Percentiles rank a stretch among this genome's conserved stretches.
Conservation (phyloP, 2,888 invertebrate genomes). For the Sarcophaga rosellei region DNA sequence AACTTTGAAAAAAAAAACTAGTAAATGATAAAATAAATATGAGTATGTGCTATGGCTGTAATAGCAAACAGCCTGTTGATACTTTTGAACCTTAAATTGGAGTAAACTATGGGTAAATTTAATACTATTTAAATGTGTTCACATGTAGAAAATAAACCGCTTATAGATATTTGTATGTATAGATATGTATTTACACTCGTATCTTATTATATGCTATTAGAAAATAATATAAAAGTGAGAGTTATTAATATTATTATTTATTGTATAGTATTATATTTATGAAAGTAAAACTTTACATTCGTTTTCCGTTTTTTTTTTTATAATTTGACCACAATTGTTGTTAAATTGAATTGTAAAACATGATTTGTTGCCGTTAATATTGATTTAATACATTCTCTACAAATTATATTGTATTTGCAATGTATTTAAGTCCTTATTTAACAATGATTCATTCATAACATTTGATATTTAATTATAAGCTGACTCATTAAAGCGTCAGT, state of each 20-base stretch:
- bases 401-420: not conserved
- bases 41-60: conserved; percentile 1
- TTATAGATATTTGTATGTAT: not conserved
- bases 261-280: not conserved
- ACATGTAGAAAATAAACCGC: not conserved
- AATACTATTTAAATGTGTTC: not conserved
- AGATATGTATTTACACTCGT: not conserved
- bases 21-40: not conserved
- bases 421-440: conserved; percentile 16
- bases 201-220: not conserved
- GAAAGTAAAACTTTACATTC: not conserved
- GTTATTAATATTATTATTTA: not conserved
- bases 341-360: not conserved
- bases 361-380: not conserved
- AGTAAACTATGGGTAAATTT: too few relatives aligned
- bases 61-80: not conserved
- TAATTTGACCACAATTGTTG: not conserved
- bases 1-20: conserved; percentile 24
- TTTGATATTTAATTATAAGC: conserved; percentile 8
- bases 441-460: conserved; percentile 7
- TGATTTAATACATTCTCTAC: not conserved
- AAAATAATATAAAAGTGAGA: not conserved
- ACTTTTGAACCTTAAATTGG: conserved; percentile 3
- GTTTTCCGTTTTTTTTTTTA: not conserved
- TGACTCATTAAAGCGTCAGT: not conserved